Evolutionary conservation across 2,113 vertebrate species (phyloP), one percentile per base, ranked within the genome.

Genomic region (Tichodroma muraria): DNA sequence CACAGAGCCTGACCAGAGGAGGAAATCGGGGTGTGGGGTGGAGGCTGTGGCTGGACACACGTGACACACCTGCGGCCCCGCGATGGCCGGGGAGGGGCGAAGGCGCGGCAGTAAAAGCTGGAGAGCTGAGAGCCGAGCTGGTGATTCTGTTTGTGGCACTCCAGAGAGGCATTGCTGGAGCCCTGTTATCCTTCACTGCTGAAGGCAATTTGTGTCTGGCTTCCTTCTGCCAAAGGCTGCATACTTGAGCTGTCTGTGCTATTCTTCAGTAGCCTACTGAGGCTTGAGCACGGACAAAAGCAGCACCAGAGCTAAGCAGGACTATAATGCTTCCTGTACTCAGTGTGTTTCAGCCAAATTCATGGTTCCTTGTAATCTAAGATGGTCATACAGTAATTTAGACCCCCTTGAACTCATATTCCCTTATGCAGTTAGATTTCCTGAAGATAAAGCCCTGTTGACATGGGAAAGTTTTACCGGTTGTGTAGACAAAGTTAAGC

Each of bases 401-500:
- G 95, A 73, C 47, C 83, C 83, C 76, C 94, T 95, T 92, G 61
- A 92, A 94, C 88, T 95, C 42, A 47, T 70, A 95, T 92, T 95
- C 91, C 91, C 93, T 31, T 86, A 83, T 79, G 92, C 71, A 89
- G 83, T 89, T 89, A 92, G 95, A 95, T 94, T 95, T 97, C 95
- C 94, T 94, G 95, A 89, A 93, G 93, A 94, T 92, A 95, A 93
- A 94, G 49, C 69, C 80, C 77, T 93, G 93, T 88, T 95, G 94
- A 96, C 90, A 86, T 94, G 94, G 93, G 91, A 95, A 96, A 95
- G 72, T 93, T 95, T 94, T 88, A 66, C 93, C 0, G 1, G 44
- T 90, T 94, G 71, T 64, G 60, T 8, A 47, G 92, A 95, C 22
- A 78, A 66, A 95, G 19, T 78, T 59, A 78, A 90, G 52, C 71